Conservation (phyloP, 2,797 vertebrate genomes). For the Muraenolepis orangiensis region DNA sequence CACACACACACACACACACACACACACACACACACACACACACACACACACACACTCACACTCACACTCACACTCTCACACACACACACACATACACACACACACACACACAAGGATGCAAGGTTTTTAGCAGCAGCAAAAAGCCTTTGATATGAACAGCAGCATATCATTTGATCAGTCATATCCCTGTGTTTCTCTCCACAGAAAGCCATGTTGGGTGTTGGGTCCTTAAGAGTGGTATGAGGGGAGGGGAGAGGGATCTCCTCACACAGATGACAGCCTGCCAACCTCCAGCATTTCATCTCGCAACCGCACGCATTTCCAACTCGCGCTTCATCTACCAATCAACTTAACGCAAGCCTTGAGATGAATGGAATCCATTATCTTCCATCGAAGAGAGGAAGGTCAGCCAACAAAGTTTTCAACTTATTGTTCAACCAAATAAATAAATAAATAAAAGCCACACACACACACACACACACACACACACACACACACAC, state of each 20-base stretch:
- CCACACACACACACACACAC: too few relatives aligned
- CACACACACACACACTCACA: not conserved
- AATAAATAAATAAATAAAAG: not conserved
- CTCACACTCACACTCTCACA: not conserved
- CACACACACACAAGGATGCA: not conserved
- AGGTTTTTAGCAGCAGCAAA: not conserved
- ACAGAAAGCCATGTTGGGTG: conserved; percentile 42
- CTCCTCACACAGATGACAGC: conserved; percentile 38
- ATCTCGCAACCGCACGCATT: conserved; percentile 55
- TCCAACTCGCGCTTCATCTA: conserved; percentile 57
- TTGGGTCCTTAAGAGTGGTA: conserved; percentile 44
- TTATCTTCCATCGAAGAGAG: conserved; percentile 56
- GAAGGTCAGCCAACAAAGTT: conserved; percentile 75
- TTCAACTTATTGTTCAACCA: conserved; percentile 64
- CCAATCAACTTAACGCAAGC: conserved; percentile 68
- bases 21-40: not conserved
- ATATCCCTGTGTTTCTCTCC: conserved; percentile 29
- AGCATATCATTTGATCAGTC: conserved; percentile 26
- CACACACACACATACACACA: not conserved
- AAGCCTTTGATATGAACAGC: not conserved
- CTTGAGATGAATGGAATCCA: conserved; percentile 63
- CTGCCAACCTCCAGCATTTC: conserved; percentile 50
- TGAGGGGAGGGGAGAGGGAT: conserved; percentile 4
- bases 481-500: too few relatives aligned
- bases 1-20: not conserved